Base-by-base conservation (phyloP, 1,140 invertebrate genomes). In the Manduca sexta region DNA sequence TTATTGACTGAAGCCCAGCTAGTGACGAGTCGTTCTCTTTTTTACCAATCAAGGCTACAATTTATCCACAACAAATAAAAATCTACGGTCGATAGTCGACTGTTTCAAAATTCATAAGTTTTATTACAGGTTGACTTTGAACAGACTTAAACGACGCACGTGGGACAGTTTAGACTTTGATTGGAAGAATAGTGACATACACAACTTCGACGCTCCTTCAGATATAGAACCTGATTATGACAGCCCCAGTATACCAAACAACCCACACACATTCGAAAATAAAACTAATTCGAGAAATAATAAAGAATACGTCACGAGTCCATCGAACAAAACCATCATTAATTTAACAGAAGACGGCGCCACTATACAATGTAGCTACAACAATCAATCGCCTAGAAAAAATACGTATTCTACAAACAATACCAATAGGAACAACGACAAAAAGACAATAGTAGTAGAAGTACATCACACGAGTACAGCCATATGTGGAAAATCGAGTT, bases 271-370 rank as follows among this genome's bases (percentile, higher is more conserved):
- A 11, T 85, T 69, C 34, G 82, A 84, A 61, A 85, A 68, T 56
- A 83, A 84, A 53, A 69, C 64, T 29, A 74, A 69, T 44, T 52
- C 63, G 43, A 70, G 55, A 55, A 52, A 54, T 53, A 79, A 74
- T 56, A 65, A 68, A 38, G 78, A 85, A 18, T 71, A 73, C 30
- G 59, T 70, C 31, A 84, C 82, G 15, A 72, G 61, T 49, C 86
- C 86, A 41, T 81, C 88, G 44, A 90, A 90, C 72, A 88, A 89
- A 58, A 92, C 91, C 0, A 91, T 92, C 49, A 91, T 92, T 31
- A 91, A 91, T 80, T 75, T 92, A 52, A 89, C 90, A 5, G 91
- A 91, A 76, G 90, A 90, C 43, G 90, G 90, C 18, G 90, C 90
- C 15, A 91, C 89, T 2, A 92, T 92, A 56, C 88, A 89, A 59